A percentile compares a stretch with the other conserved stretches of the same genome.
Evolutionary conservation across 2,797 vertebrate genomes (phyloP).

Genomic region (Enteromius radiatus): DNA sequence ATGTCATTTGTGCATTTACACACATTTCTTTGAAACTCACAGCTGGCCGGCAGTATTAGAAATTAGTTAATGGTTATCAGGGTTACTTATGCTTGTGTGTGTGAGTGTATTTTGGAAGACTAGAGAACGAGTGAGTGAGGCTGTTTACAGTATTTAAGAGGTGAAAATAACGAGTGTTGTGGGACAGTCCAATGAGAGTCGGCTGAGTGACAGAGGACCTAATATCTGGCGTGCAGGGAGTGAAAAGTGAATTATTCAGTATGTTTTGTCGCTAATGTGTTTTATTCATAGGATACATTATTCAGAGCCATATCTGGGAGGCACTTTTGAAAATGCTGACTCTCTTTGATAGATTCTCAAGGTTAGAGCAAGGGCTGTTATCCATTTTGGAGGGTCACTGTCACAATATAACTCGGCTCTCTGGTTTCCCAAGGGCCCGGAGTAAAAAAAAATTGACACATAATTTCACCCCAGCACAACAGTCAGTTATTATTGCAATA

Average conservation of each 20-base stretch:
- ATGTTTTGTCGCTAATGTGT: constrained; percentile 82
- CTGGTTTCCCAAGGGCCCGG: constrained; percentile 27
- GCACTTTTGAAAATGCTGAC: constrained; percentile 76
- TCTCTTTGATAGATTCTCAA: constrained; percentile 66
- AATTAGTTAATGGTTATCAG: constrained; percentile 42
- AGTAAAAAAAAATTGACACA: constrained; percentile 9
- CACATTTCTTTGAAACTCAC: constrained; percentile 67
- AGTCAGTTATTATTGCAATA: constrained; percentile 26
- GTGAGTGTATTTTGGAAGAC: constrained; percentile 71
- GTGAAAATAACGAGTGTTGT: constrained; percentile 73
- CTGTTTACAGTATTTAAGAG: constrained; percentile 67
- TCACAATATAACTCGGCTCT: constrained; percentile 49
- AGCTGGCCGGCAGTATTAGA: constrained; percentile 59
- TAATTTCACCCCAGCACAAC: constrained; percentile 39
- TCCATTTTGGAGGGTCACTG: constrained; percentile 60
- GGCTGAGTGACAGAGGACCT: constrained; percentile 68
- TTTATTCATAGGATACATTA: constrained; percentile 84
- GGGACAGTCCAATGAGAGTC: constrained; percentile 46
- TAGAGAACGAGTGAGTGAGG: constrained; percentile 67
- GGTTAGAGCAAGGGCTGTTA: constrained; percentile 62
- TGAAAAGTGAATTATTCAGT: constrained; percentile 84
- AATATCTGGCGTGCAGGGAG: constrained; percentile 71
- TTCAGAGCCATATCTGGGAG: constrained; percentile 75
- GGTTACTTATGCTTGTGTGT: not conserved
- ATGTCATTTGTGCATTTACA: constrained; percentile 53